phyloP scores from a whole-genome alignment of 2,888 invertebrate species.

The Steinernema scapterisci region DNA sequence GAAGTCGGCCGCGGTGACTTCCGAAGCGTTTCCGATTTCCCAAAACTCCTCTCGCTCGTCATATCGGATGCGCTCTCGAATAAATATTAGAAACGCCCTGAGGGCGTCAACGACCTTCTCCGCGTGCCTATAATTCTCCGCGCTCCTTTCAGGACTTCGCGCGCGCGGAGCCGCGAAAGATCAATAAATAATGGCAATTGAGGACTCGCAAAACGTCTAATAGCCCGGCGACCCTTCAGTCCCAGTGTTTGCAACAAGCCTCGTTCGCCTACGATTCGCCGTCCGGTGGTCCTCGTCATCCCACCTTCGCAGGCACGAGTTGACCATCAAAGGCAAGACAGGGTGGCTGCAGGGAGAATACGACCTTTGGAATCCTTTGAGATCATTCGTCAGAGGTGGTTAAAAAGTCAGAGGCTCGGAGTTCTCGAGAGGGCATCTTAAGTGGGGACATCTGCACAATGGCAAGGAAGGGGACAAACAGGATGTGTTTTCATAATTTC shows the following conservation, averaged over 20 bases:
- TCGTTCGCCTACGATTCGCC: too few relatives aligned
- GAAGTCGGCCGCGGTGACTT: not conserved
- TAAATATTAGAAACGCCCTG: constrained; percentile 10
- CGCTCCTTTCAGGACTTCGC: not conserved
- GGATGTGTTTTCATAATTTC: too few relatives aligned
- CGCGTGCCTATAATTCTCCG: constrained; percentile 17
- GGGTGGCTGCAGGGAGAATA: too few relatives aligned
- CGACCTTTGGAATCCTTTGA: too few relatives aligned
- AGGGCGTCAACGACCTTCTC: constrained; percentile 14
- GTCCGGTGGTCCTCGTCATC: too few relatives aligned
- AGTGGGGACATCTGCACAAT: too few relatives aligned
- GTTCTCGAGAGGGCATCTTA: too few relatives aligned
- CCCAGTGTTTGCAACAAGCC: constrained; percentile 13
- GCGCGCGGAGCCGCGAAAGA: constrained; percentile 25
- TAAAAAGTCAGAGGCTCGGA: too few relatives aligned
- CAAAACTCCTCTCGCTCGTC: not conserved
- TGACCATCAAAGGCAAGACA: too few relatives aligned
- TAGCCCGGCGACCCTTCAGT: constrained; percentile 22
- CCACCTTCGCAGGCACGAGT: too few relatives aligned
- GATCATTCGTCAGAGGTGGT: too few relatives aligned
- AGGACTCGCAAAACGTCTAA: constrained; percentile 18
- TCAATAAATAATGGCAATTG: constrained; percentile 32
- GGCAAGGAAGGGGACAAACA: too few relatives aligned
- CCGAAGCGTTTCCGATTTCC: constrained; percentile 9
- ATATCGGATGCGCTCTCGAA: constrained; percentile 28